Evolutionary conservation across 2,888 invertebrate species (phyloP).

Genomic region (Agriopis leucophaearia): DNA sequence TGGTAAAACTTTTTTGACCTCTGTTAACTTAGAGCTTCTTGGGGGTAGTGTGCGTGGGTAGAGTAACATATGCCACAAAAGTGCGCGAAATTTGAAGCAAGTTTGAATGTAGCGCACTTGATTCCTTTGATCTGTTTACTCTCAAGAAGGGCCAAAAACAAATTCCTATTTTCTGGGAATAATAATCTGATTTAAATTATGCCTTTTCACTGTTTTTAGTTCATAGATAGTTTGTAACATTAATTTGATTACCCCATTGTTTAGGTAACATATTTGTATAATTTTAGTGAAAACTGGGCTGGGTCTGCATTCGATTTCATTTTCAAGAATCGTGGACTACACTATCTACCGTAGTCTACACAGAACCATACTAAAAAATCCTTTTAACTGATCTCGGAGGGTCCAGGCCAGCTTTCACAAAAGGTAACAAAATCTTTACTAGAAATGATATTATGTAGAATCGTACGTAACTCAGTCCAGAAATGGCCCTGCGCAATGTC

Average conservation of each 20-base stretch:
- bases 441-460: too few relatives aligned
- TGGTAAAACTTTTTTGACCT: neutral
- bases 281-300: constrained; percentile 64
- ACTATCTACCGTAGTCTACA: constrained; percentile 8
- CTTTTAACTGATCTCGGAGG: constrained; percentile 18
- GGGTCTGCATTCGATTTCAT: constrained; percentile 55
- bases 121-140: neutral
- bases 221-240: neutral
- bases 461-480: too few relatives aligned
- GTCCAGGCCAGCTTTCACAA: constrained; percentile 60
- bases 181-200: neutral
- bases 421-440: constrained; percentile 49
- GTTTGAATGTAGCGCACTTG: neutral
- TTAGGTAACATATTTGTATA: constrained; percentile 43
- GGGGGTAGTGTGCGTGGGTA: neutral
- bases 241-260: neutral
- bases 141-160: neutral
- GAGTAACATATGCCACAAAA: neutral
- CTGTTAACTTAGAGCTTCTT: neutral
- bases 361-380: constrained; percentile 10
- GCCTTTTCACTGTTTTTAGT: neutral
- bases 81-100: neutral
- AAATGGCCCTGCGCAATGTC: too few relatives aligned
- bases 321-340: constrained; percentile 59
- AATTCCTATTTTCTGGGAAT: neutral